Conservation (phyloP, 2,113 vertebrate species). For the Aegithalos caudatus region DNA sequence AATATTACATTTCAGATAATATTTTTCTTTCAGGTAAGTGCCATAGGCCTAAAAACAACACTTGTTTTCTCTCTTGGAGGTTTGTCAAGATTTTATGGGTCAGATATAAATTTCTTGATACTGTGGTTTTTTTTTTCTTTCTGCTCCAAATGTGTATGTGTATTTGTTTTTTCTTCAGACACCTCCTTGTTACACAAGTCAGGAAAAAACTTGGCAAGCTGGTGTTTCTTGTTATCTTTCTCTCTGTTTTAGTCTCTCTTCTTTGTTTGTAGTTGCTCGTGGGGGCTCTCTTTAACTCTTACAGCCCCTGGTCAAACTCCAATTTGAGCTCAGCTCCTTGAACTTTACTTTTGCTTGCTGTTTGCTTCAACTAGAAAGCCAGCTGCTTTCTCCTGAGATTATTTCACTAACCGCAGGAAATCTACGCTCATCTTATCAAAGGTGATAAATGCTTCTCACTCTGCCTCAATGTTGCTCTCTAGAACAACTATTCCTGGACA, state of each 20-base stretch:
- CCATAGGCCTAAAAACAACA: neutral
- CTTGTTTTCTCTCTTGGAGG: neutral
- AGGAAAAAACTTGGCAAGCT: neutral
- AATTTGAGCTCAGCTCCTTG: neutral
- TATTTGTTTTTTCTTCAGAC: neutral
- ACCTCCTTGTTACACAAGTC: neutral
- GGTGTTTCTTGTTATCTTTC: neutral
- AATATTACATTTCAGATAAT: neutral
- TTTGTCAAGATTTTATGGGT: neutral
- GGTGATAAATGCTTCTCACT: neutral
- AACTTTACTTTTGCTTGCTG: neutral
- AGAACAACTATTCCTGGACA: neutral
- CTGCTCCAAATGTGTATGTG: neutral
- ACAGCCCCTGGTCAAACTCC: neutral
- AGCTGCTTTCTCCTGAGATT: neutral
- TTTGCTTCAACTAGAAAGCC: neutral
- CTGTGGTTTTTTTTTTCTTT: neutral
- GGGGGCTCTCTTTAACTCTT: neutral
- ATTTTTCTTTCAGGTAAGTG: neutral
- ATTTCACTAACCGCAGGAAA: conserved; percentile 10
- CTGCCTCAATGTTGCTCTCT: neutral
- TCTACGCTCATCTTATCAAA: neutral
- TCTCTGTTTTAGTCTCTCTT: neutral
- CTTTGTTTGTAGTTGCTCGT: neutral
- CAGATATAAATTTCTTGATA: neutral